Percentiles rank a stretch among this genome's conserved stretches.
Conservation (phyloP, 2,888 invertebrate species). For the Apocheima hispidaria region DNA sequence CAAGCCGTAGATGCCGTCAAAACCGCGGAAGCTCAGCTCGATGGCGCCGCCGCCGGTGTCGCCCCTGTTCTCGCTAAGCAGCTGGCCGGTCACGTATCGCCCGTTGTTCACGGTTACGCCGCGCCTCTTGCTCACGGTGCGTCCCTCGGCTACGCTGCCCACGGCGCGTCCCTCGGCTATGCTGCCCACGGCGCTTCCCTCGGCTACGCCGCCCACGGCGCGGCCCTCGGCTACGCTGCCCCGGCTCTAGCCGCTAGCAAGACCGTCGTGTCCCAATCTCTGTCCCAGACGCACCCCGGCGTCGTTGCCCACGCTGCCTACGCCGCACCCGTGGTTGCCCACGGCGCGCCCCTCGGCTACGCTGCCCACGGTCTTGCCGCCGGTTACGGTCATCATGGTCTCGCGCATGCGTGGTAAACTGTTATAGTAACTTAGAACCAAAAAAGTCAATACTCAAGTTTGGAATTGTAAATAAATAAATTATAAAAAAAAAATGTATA, state of each 20-base stretch:
- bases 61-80: slow-evolving; percentile 80
- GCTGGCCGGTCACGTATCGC: slow-evolving; percentile 69
- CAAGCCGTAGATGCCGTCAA: slow-evolving; percentile 78
- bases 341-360: slow-evolving; percentile 50
- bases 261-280: slow-evolving; percentile 69
- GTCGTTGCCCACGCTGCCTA: slow-evolving; percentile 60
- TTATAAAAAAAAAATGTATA: slow-evolving; percentile 67
- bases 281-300: slow-evolving; percentile 75
- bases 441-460: slow-evolving; percentile 80
- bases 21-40: slow-evolving; percentile 76
- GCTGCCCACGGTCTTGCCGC: slow-evolving; percentile 49
- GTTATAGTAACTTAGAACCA: slow-evolving; percentile 77
- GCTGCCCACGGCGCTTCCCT: slow-evolving; percentile 46
- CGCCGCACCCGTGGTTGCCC: slow-evolving; percentile 54
- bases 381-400: slow-evolving; percentile 53
- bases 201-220: slow-evolving; percentile 45
- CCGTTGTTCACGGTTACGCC: slow-evolving; percentile 40
- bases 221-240: slow-evolving; percentile 50
- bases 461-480: slow-evolving; percentile 77
- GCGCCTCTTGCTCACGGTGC: slow-evolving; percentile 48
- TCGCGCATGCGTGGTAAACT: slow-evolving; percentile 78
- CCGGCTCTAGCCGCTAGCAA: slow-evolving; percentile 61
- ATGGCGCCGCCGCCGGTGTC: slow-evolving; percentile 80
- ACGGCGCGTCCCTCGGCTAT: slow-evolving; percentile 50
- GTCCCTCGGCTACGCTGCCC: slow-evolving; percentile 43